Conservation (phyloP, 2,113 vertebrate genomes). For the Carassius auratus region DNA sequence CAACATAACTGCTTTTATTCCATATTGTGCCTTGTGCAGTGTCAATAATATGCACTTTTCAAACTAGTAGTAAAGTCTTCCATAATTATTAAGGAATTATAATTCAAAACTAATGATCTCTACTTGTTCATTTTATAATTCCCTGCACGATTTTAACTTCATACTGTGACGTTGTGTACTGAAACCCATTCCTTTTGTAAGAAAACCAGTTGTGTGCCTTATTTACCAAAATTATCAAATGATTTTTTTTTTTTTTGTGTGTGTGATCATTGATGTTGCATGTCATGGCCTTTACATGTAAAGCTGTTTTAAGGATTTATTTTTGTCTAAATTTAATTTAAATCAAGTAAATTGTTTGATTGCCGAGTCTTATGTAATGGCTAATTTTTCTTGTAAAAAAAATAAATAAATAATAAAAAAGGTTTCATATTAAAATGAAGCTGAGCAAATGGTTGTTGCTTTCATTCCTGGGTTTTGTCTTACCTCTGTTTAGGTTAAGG, state of each 20-base stretch:
- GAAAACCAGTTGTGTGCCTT: neutral
- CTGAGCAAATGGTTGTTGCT: neutral
- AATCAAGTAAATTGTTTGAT: neutral
- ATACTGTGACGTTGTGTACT: neutral
- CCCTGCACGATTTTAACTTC: neutral
- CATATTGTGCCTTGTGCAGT: neutral
- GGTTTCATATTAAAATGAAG: neutral
- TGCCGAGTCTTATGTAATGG: neutral
- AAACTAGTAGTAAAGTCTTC: too few species aligned
- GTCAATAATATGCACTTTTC: neutral
- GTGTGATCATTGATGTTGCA: neutral
- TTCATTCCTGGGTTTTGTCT: slow-evolving; percentile 23
- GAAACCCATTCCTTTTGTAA: neutral
- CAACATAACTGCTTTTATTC: neutral
- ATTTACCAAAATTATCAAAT: neutral
- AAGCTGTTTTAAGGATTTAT: neutral
- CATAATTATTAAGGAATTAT: neutral
- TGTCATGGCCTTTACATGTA: neutral
- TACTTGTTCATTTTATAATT: neutral
- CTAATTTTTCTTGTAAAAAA: neutral
- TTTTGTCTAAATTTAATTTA: neutral
- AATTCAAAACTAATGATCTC: neutral
- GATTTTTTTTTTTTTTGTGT: neutral
- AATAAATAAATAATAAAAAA: neutral
- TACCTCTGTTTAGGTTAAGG: slow-evolving; percentile 26